Percentiles rank a stretch among this genome's conserved stretches.
These are phyloP conservation scores for Trichogramma evanescens DNA, from an alignment of 2,888 invertebrate genomes.

Conservation along the genomic window DNA sequence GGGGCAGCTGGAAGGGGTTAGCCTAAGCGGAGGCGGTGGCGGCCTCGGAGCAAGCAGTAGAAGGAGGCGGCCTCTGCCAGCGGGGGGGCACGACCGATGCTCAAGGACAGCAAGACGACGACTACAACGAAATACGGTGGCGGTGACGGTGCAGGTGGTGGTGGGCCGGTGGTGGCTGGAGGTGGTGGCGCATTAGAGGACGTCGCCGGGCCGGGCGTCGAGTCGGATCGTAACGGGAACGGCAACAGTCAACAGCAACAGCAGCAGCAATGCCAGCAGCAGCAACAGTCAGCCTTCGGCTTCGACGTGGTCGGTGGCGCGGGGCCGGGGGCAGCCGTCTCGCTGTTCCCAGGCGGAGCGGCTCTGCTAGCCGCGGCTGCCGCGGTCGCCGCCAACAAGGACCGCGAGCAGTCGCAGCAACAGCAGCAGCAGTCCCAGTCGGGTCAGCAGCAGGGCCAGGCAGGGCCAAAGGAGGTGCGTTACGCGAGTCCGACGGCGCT, in stretches of 20 bases:
- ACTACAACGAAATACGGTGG: slow-evolving; percentile 34
- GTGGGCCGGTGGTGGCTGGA: slow-evolving; percentile 27
- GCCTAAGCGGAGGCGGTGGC: slow-evolving; percentile 6
- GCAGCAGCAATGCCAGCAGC: slow-evolving; percentile 21
- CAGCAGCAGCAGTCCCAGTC: slow-evolving; percentile 44
- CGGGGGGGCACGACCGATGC: slow-evolving; percentile 37
- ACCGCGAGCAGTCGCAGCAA: slow-evolving; percentile 37
- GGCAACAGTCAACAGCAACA: slow-evolving; percentile 28
- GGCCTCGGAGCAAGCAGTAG: slow-evolving; percentile 8
- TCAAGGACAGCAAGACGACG: slow-evolving; percentile 34
- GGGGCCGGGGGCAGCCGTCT: slow-evolving; percentile 23
- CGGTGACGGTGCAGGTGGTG: slow-evolving; percentile 31
- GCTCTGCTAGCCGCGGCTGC: slow-evolving; percentile 32
- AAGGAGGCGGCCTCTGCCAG: slow-evolving; percentile 26
- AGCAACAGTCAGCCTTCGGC: slow-evolving; percentile 18
- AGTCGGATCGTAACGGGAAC: slow-evolving; percentile 42
- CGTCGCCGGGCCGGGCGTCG: slow-evolving; percentile 24
- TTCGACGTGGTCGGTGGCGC: slow-evolving; percentile 13
- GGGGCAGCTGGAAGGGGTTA: slow-evolving; percentile 3
- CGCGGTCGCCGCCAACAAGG: slow-evolving; percentile 10
- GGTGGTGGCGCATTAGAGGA: not conserved
- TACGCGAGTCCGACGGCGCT: slow-evolving; percentile 53
- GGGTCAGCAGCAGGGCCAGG: slow-evolving; percentile 39
- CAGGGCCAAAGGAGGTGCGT: slow-evolving; percentile 52
- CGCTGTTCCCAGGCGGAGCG: slow-evolving; percentile 29